A percentile compares a stretch with the other conserved stretches of the same genome.
phyloP scores from a whole-genome alignment of 1,140 invertebrate genomes.

The Hyles euphorbiae region DNA sequence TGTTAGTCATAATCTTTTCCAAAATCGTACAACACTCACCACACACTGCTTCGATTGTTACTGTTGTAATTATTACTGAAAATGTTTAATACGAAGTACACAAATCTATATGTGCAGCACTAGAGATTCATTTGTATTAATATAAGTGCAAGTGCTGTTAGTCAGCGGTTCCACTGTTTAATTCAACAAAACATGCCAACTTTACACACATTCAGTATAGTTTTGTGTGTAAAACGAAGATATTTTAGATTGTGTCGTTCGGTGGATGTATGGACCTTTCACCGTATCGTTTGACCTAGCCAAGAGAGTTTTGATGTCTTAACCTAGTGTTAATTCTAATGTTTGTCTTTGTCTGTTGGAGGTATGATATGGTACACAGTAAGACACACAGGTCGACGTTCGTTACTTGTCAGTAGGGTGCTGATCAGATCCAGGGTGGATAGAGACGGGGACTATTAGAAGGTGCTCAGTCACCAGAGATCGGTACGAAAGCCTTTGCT shows the following conservation, averaged over 20 bases:
- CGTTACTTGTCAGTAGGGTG: conserved; percentile 29
- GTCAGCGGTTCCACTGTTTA: conserved; percentile 45
- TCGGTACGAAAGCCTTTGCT: conserved; percentile 61
- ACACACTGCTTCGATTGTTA: conserved; percentile 67
- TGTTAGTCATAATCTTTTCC: conserved; percentile 54
- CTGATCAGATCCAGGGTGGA: conserved; percentile 25
- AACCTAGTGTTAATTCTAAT: neutral
- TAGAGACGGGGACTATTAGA: conserved; percentile 26
- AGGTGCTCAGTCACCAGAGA: conserved; percentile 53
- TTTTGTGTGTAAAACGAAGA: conserved; percentile 63
- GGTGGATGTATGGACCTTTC: conserved; percentile 10
- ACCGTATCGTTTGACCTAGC: neutral
- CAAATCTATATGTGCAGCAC: conserved; percentile 59
- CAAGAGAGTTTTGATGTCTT: neutral
- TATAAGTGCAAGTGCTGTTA: conserved; percentile 69
- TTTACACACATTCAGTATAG: conserved; percentile 52
- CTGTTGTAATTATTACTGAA: conserved; percentile 66
- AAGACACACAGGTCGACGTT: conserved; percentile 30
- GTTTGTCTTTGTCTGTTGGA: conserved; percentile 9
- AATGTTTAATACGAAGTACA: conserved; percentile 55
- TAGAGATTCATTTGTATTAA: conserved; percentile 42
- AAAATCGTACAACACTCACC: conserved; percentile 71
- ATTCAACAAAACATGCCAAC: conserved; percentile 56
- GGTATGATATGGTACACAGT: conserved; percentile 51
- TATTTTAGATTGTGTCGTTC: conserved; percentile 36